A percentile compares a stretch with the other conserved stretches of the same genome.
Conservation (phyloP, 2,113 vertebrate species). For the Coryphaenoides rupestris region DNA sequence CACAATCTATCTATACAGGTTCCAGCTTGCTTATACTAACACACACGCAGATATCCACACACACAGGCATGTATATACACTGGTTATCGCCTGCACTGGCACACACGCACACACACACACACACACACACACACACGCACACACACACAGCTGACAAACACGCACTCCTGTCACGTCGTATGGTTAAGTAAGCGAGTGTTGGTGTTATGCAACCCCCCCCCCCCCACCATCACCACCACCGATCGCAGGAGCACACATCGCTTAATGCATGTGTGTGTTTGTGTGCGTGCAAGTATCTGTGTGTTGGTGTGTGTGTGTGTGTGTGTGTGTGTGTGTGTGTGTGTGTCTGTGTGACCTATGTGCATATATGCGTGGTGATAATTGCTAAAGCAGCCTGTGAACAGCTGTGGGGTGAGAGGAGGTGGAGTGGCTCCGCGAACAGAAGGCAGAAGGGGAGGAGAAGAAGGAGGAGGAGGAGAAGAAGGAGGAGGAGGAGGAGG, state of each 20-base stretch:
- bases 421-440: slow-evolving; percentile 57
- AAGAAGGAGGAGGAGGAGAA: slow-evolving; percentile 9
- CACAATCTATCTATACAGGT: slow-evolving; percentile 18
- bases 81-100: not conserved
- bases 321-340: slow-evolving; percentile 5
- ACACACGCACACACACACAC: not conserved
- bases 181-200: slow-evolving; percentile 38
- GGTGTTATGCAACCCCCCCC: slow-evolving; percentile 25
- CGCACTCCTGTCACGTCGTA: slow-evolving; percentile 44
- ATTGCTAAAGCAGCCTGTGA: slow-evolving; percentile 73
- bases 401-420: slow-evolving; percentile 69
- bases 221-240: too few species aligned
- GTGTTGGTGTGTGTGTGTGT: slow-evolving; percentile 2
- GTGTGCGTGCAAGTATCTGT: slow-evolving; percentile 6
- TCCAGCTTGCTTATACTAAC: slow-evolving; percentile 37
- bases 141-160: slow-evolving; percentile 34
- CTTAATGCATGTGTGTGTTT: slow-evolving; percentile 27
- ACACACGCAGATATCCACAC: not conserved
- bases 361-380: slow-evolving; percentile 66
- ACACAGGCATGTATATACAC: not conserved
- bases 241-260: slow-evolving; percentile 5
- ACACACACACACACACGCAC: not conserved
- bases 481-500: slow-evolving; percentile 9
- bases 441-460: slow-evolving; percentile 46
- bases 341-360: slow-evolving; percentile 52